Conservation (phyloP, 1,140 invertebrate species). For the Listronotus oregonensis region DNA sequence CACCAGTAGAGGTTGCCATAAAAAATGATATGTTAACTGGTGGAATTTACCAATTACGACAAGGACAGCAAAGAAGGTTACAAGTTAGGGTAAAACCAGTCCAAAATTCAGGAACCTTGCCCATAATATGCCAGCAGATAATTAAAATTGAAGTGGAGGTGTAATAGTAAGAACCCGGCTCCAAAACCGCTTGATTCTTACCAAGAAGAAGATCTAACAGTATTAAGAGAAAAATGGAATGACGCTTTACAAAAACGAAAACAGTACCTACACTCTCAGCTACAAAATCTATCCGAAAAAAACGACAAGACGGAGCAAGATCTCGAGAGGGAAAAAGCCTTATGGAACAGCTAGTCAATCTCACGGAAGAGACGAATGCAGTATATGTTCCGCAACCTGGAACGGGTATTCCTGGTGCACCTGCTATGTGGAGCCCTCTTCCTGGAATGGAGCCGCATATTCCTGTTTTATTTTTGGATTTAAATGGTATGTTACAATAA, state of each 20-base stretch:
- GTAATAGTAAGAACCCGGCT: slow-evolving; percentile 80
- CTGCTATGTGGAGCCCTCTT: slow-evolving; percentile 89
- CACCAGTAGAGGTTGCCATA: slow-evolving; percentile 85
- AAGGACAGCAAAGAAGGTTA: slow-evolving; percentile 86
- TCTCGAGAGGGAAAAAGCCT: slow-evolving; percentile 90
- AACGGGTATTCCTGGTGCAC: slow-evolving; percentile 95
- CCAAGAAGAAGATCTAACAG: slow-evolving; percentile 93
- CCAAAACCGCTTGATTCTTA: slow-evolving; percentile 94
- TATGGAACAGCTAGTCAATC: slow-evolving; percentile 93
- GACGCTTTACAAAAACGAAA: slow-evolving; percentile 84
- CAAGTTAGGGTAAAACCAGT: slow-evolving; percentile 86
- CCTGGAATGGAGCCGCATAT: slow-evolving; percentile 94
- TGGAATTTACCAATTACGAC: slow-evolving; percentile 93
- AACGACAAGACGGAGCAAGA: slow-evolving; percentile 90
- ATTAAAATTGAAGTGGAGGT: slow-evolving; percentile 84
- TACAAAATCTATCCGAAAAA: slow-evolving; percentile 59
- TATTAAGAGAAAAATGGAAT: slow-evolving; percentile 91
- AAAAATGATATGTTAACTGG: slow-evolving; percentile 74
- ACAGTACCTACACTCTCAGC: slow-evolving; percentile 91
- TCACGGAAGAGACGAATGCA: slow-evolving; percentile 96
- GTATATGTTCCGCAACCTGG: slow-evolving; percentile 93
- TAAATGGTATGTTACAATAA: slow-evolving; percentile 73
- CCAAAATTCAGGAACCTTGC: slow-evolving; percentile 91
- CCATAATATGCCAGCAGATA: slow-evolving; percentile 93
- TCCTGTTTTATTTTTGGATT: slow-evolving; percentile 95